These are phyloP conservation scores for Ennomos quercinarius DNA, from an alignment of 2,888 invertebrate genomes.

Conservation along the genomic window DNA sequence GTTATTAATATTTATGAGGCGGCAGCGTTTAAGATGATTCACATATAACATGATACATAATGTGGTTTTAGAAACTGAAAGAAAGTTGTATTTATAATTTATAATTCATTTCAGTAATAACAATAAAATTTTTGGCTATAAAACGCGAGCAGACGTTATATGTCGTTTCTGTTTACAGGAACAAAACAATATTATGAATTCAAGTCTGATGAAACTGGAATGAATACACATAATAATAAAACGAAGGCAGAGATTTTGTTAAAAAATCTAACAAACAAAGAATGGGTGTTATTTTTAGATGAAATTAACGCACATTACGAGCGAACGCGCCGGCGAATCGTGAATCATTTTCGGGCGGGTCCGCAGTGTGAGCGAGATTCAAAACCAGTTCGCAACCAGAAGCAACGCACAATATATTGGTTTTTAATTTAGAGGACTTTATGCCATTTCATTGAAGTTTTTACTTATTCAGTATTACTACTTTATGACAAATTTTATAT, in stretches of 20 bases:
- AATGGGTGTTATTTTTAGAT: constrained; percentile 82
- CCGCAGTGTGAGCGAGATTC: constrained; percentile 45
- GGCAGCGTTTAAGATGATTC: constrained; percentile 18
- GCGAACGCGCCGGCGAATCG: constrained; percentile 70
- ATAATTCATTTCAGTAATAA: constrained; percentile 24
- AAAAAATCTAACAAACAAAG: constrained; percentile 79
- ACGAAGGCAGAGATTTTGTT: constrained; percentile 63
- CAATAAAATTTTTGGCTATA: constrained; percentile 24
- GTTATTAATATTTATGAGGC: constrained; percentile 32
- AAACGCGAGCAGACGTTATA: constrained; percentile 25
- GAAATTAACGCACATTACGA: constrained; percentile 83
- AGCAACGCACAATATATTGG: too few relatives aligned
- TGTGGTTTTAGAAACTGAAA: constrained; percentile 13
- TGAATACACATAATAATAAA: constrained; percentile 52
- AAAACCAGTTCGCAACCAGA: too few relatives aligned
- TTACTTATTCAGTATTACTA: too few relatives aligned
- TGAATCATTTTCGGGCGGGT: constrained; percentile 70
- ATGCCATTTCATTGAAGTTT: too few relatives aligned
- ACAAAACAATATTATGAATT: constrained; percentile 38
- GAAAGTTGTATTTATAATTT: constrained; percentile 19
- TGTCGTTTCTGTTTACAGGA: constrained; percentile 47
- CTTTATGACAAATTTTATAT: too few relatives aligned
- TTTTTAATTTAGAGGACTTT: too few relatives aligned
- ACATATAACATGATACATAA: background rate
- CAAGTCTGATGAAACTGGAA: constrained; percentile 32